phyloP scores from a whole-genome alignment of 2,888 invertebrate species.

The Baronia brevicornis region DNA sequence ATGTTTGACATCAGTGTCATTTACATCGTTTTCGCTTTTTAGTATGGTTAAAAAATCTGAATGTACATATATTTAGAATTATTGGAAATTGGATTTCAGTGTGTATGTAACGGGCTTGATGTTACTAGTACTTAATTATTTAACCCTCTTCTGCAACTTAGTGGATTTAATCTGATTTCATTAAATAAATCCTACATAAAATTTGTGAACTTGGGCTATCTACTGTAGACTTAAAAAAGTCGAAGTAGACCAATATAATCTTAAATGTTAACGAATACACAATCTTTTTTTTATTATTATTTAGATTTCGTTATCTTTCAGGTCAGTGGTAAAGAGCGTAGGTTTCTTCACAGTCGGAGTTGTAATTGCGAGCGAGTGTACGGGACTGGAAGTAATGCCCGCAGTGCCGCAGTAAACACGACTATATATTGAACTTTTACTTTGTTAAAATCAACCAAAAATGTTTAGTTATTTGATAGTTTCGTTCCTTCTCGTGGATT shows the following conservation, averaged over 20 bases:
- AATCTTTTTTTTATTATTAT: conserved; percentile 8
- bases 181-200: too few species aligned
- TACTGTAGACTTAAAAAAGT: background rate
- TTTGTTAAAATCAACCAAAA: conserved; percentile 25
- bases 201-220: too few species aligned
- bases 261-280: background rate
- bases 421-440: conserved; percentile 10
- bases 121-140: too few species aligned
- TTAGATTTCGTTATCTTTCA: conserved; percentile 58
- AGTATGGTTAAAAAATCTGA: too few species aligned
- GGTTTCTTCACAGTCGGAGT: conserved; percentile 86
- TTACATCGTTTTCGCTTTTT: too few species aligned
- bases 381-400: conserved; percentile 84
- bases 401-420: conserved; percentile 59
- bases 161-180: too few species aligned
- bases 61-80: too few species aligned
- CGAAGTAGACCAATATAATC: background rate
- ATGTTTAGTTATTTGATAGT: conserved; percentile 60
- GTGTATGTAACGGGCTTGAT: too few species aligned
- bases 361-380: conserved; percentile 85
- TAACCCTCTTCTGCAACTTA: too few species aligned
- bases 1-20: too few species aligned
- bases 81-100: too few species aligned
- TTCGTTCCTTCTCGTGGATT: conserved; percentile 31
- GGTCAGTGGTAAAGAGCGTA: conserved; percentile 88